Evolutionary conservation across 2,888 invertebrate species (phyloP), one percentile per base, ranked within the genome.

Genomic region (Mythimna pallens): DNA sequence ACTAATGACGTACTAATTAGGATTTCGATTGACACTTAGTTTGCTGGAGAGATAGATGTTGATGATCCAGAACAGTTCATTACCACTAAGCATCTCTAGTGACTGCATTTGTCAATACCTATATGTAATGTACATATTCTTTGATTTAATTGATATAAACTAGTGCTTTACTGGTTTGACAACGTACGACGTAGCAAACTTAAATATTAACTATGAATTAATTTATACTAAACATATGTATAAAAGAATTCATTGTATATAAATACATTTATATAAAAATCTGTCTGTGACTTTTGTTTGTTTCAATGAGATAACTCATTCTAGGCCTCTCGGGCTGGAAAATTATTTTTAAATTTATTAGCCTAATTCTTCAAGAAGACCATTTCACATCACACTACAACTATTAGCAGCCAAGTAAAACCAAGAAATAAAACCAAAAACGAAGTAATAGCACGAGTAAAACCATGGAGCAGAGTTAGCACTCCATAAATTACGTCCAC

Each of bases 401-500:
- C 43, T 43, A 43, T 14, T 52, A 52, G 47, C 6, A 47, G 4
- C 1, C 47, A 2, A 52, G 50, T 7, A 52, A 20, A 52, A n/a
- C 17, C 3, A 52, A 57, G 4, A 58, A 58, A 34, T 30, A 1
- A 4, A 36, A 36, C 9, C 9, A 9, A 36, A 36, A 36, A 9
- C 36, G 36, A 36, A 36, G 36, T 36, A 36, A 36, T 9, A 36
- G 1, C 36, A 9, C 36, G 9, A 22, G 40, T 40, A 8, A 61
- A 40, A 14, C 40, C 40, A 1, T 7, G 1, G 14, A 14, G 14
- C 22, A 22, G 10, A 59, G 40, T 22, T 40, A 40, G 59, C 82
- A 84, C 85, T 83, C 89, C 89, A 91, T 91, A 91, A 91, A 90
- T 91, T 83, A 82, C 88, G 89, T 90, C 91, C 75, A 67, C 65